Base-by-base conservation (phyloP, 2,113 vertebrate genomes). In the Tragulus kanchil region DNA sequence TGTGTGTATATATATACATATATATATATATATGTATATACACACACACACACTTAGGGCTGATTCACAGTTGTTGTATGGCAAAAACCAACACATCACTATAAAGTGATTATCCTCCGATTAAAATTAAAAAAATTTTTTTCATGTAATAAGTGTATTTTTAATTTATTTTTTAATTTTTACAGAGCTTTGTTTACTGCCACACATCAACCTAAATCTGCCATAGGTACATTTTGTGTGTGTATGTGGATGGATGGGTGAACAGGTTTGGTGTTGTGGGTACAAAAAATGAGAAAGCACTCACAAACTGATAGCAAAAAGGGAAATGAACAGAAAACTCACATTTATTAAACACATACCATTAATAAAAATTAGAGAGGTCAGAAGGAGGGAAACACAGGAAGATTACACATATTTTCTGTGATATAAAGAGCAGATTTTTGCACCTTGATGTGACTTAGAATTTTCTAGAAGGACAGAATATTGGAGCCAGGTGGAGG, bases 391-490 rank as follows among this genome's bases (percentile, higher is more conserved):
- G 12, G 79, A 87, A 59, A 69, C 4, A 78, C 5, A 8, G 25
- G 8, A 52, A 58, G 31, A 83, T 67, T 15, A 3, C 12, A 62
- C 3, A 0, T 28, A 75, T 89, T 94, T 89, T 21, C 48, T 89
- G 1, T 52, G 36, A 79, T 23, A 62, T 31, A 73, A 96, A 93
- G 17, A 90, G 45, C 48, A 7, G 13, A 52, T 65, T 89, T 92
- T 83, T 84, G 94, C 42, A 87, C 61, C 89, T 93, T 81, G 19
- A 52, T 64, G 5, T 83, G 84, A 92, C 64, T 73, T 25, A 89
- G 56, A 89, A 91, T 87, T 93, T 89, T 96, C 75, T 85, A 56
- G 81, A 96, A 89, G 21, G 78, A 75, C 56, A 93, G 50, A 84
- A 26, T 87, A 86, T 88, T 42, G 71, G n/a, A 42, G 48, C 88